Percentiles rank a stretch among this genome's conserved stretches.
These are phyloP conservation scores for Aplocera efformata DNA, from an alignment of 2,888 invertebrate genomes.

Conservation along the genomic window DNA sequence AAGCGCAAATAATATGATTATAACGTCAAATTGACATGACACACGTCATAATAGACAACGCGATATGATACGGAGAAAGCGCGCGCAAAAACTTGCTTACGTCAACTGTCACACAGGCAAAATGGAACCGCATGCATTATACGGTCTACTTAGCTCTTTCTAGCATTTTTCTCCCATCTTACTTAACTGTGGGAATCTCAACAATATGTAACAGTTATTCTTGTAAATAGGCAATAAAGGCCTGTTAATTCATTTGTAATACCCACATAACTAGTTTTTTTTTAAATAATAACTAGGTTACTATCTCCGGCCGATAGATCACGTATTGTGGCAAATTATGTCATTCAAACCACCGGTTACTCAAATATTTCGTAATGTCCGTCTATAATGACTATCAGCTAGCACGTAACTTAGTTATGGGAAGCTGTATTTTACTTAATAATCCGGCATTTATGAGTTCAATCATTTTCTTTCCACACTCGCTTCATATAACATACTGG, in stretches of 20 bases:
- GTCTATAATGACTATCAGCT: background rate
- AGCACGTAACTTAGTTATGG: conserved; percentile 5
- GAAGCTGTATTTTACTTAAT: background rate
- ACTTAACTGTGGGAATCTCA: conserved; percentile 18
- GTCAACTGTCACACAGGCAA: conserved; percentile 19
- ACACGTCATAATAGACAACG: conserved; percentile 24
- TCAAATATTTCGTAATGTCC: conserved; percentile 8
- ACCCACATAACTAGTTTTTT: conserved; percentile 4
- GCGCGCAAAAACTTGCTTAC: conserved; percentile 29
- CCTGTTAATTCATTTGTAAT: conserved; percentile 5
- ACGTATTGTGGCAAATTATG: conserved; percentile 4
- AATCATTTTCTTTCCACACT: too few species aligned
- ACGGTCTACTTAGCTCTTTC: conserved; percentile 16
- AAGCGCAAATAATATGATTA: background rate
- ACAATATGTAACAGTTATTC: conserved; percentile 19
- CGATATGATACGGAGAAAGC: conserved; percentile 39
- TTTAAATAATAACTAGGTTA: conserved; percentile 11
- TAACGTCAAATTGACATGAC: conserved; percentile 17
- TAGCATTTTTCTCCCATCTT: conserved; percentile 13
- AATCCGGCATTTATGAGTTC: too few species aligned
- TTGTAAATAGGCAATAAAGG: conserved; percentile 8
- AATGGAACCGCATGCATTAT: conserved; percentile 13
- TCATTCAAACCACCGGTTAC: conserved; percentile 2
- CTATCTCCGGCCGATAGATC: conserved; percentile 1
- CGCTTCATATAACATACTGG: too few species aligned